These are phyloP conservation scores for Desmodus rotundus DNA, from an alignment of 2,113 vertebrate genomes.

Conservation along the genomic window DNA sequence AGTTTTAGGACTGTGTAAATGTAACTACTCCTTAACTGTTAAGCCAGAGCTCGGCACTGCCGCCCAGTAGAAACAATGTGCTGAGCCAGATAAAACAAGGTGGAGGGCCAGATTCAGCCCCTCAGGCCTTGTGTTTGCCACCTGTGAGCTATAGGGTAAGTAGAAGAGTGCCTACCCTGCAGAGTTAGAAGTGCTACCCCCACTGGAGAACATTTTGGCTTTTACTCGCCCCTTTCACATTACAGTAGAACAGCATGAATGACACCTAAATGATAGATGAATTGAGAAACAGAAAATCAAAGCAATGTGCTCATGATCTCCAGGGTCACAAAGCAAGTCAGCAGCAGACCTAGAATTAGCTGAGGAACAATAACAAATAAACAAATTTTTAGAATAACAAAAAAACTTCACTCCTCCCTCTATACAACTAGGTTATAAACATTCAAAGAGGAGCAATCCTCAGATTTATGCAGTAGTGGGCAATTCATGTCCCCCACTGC, in stretches of 20 bases:
- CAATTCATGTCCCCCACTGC: neutral
- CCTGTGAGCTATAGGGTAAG: neutral
- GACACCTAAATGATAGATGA: neutral
- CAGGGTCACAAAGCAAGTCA: conserved; percentile 16
- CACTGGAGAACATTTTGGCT: neutral
- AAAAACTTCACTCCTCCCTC: neutral
- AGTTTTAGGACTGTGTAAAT: too few relatives aligned
- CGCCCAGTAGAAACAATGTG: too few relatives aligned
- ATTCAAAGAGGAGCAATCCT: neutral
- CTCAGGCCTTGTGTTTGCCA: too few relatives aligned
- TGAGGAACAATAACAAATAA: neutral
- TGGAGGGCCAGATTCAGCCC: too few relatives aligned
- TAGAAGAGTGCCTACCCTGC: neutral
- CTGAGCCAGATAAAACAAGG: too few relatives aligned
- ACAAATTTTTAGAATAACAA: neutral
- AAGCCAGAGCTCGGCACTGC: too few relatives aligned
- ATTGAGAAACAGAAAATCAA: neutral
- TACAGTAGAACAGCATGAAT: neutral
- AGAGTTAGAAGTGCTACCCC: neutral
- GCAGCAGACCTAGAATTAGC: neutral
- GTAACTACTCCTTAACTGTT: too few relatives aligned
- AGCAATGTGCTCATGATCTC: neutral
- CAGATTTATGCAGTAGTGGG: neutral
- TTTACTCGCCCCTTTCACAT: neutral
- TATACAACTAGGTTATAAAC: neutral